Evolutionary conservation across 2,797 vertebrate genomes (phyloP).

Genomic region (Neostethus bicornis): DNA sequence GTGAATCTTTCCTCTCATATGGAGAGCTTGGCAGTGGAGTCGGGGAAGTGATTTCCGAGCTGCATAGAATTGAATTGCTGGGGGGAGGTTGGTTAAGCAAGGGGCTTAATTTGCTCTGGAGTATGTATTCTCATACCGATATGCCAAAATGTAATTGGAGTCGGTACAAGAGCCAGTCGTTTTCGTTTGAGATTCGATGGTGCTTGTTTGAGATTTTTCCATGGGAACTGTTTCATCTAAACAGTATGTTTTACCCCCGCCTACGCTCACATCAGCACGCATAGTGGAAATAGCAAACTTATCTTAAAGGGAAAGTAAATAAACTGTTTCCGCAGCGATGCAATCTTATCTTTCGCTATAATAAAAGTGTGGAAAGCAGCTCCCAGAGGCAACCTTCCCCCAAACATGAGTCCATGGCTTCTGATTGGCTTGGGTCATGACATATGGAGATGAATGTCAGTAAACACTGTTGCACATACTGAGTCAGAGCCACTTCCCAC

Average conservation of each 20-base stretch:
- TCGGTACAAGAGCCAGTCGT: conserved; percentile 72
- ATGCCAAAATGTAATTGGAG: conserved; percentile 81
- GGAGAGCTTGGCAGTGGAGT: conserved; percentile 74
- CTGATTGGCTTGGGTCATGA: conserved; percentile 53
- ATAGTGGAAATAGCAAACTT: conserved; percentile 29
- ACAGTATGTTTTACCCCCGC: conserved; percentile 49
- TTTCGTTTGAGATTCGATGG: conserved; percentile 75
- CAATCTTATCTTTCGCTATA: conserved; percentile 43
- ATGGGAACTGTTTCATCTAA: conserved; percentile 52
- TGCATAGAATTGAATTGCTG: conserved; percentile 74
- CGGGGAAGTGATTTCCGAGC: conserved; percentile 76
- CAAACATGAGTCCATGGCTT: conserved; percentile 7
- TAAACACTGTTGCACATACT: conserved; percentile 49
- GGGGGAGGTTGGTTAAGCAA: conserved; percentile 68
- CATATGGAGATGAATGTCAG: conserved; percentile 70
- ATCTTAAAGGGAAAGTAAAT: conserved; percentile 42
- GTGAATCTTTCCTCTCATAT: conserved; percentile 67
- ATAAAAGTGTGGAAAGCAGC: conserved; percentile 36
- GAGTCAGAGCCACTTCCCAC: conserved; percentile 60
- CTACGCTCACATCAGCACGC: conserved; percentile 23
- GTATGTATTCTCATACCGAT: conserved; percentile 78
- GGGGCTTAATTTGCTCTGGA: conserved; percentile 81
- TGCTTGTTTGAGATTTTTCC: conserved; percentile 51
- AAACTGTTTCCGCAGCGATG: conserved; percentile 22
- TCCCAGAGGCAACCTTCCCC: conserved; percentile 11